These are phyloP conservation scores for Thinocorus orbignyianus DNA, from an alignment of 2,113 vertebrate genomes.

Conservation along the genomic window DNA sequence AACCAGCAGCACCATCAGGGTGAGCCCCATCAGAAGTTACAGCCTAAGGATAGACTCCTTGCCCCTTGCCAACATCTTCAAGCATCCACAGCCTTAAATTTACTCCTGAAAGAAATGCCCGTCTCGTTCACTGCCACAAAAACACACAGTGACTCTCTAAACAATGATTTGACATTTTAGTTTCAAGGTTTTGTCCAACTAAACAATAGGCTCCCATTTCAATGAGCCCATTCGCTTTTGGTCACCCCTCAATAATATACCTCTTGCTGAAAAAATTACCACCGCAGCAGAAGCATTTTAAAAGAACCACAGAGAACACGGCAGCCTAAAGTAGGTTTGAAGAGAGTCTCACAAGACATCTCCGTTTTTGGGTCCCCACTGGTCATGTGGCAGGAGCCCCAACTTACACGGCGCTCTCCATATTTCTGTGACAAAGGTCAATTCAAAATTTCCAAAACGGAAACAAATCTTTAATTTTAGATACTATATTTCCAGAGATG, in stretches of 20 bases:
- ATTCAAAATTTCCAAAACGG: slow-evolving; percentile 66
- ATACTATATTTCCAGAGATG: slow-evolving; percentile 66
- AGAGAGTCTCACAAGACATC: not conserved
- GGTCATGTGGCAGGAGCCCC: slow-evolving; percentile 22
- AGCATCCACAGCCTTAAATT: not conserved
- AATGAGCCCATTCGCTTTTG: not conserved
- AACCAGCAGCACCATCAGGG: not conserved
- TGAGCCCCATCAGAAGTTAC: not conserved
- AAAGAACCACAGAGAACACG: not conserved
- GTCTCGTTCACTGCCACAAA: not conserved
- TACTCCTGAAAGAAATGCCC: not conserved
- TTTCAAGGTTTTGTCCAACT: not conserved
- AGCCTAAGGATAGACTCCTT: not conserved
- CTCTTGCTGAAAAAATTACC: not conserved
- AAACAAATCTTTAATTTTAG: slow-evolving; percentile 74
- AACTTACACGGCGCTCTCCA: not conserved
- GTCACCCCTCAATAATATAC: not conserved
- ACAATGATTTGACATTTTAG: not conserved
- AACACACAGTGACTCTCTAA: not conserved
- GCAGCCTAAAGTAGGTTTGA: not conserved
- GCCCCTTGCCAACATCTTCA: not conserved
- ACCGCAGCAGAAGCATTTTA: not conserved
- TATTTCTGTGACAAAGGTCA: slow-evolving; percentile 61
- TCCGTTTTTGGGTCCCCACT: not conserved
- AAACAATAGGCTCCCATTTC: not conserved